Evolutionary conservation across 2,888 invertebrate genomes (phyloP), one percentile per base, ranked within the genome.

Genomic region (Ectemnius continuus): DNA sequence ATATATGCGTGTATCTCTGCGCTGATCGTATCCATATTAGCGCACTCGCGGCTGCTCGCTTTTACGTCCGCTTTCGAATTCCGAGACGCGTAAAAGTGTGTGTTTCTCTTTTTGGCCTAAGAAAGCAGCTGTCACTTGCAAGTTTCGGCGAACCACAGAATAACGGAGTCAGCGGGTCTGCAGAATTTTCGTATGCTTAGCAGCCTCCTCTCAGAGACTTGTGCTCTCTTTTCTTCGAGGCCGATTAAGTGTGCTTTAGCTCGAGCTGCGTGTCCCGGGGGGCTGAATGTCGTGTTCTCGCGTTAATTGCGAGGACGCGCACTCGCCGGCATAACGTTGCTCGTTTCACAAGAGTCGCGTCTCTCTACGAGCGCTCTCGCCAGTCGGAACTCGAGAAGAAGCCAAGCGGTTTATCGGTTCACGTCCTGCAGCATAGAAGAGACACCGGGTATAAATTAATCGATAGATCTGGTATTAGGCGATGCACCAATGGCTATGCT

Each of bases 401-500:
- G 89, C 87, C 89, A 86, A 89, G 36, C 36, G 86, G 68, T 85
- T 88, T 86, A 86, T 90, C 84, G 88, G 87, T 89, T 91, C 90
- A 90, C 86, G 89, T 89, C 90, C 90, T 90, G 90, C 85, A 90
- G 90, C 88, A 90, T 86, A 90, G 82, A 90, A 89, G 83, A 87
- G 81, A 81, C 81, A 84, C 84, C 85, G 84, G 84, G 80, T 87
- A 84, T 87, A 64, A 85, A 75, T 85, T 83, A 80, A 80, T 83
- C 76, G 75, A 79, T 45, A 70, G 52, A 68, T 52, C 61, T 52
- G 46, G 23, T 71, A 71, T 76, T 57, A 65, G 77, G 80, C 85
- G 90, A 91, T 91, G 91, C 91, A 90, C 83, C 89, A 91, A 91
- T 90, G 90, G 88, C 90, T 91, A 90, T 90, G 89, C 84, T 76